Evolutionary conservation across 2,797 vertebrate genomes (phyloP).

Genomic region (Oreochromis mossambicus): DNA sequence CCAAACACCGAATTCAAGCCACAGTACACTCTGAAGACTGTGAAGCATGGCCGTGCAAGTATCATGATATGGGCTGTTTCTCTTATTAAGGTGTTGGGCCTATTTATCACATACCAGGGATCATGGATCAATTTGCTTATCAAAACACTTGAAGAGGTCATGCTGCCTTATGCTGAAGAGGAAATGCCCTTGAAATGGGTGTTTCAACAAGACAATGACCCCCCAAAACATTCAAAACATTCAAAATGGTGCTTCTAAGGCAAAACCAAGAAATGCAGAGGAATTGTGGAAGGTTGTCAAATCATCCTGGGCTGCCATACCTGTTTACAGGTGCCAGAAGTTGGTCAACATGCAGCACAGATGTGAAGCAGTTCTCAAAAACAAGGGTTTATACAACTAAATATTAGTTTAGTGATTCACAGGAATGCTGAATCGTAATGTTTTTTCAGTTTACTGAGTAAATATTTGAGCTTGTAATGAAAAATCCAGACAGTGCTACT

Average conservation of each 20-base stretch:
- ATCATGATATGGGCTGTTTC: neutral
- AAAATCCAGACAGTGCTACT: too few relatives aligned
- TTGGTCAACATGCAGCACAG: accelerated
- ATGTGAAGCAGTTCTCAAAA: neutral
- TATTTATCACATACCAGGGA: neutral
- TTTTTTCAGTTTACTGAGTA: too few relatives aligned
- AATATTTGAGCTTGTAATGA: too few relatives aligned
- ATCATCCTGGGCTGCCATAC: neutral
- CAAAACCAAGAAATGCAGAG: neutral
- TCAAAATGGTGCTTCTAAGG: neutral
- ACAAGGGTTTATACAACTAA: neutral
- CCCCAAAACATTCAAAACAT: neutral
- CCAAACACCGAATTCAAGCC: neutral
- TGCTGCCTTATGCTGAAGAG: neutral
- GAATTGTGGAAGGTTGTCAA: neutral
- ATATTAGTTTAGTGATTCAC: accelerated
- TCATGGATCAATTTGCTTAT: neutral
- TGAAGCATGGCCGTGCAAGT: neutral
- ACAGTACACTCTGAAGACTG: neutral
- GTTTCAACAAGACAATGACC: accelerated
- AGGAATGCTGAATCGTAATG: neutral
- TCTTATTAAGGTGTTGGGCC: neutral
- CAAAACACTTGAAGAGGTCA: neutral
- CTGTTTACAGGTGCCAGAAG: neutral
- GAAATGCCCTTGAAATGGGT: accelerated